These are phyloP conservation scores for Spilarctia lutea DNA, from an alignment of 2,888 invertebrate genomes.

Conservation along the genomic window DNA sequence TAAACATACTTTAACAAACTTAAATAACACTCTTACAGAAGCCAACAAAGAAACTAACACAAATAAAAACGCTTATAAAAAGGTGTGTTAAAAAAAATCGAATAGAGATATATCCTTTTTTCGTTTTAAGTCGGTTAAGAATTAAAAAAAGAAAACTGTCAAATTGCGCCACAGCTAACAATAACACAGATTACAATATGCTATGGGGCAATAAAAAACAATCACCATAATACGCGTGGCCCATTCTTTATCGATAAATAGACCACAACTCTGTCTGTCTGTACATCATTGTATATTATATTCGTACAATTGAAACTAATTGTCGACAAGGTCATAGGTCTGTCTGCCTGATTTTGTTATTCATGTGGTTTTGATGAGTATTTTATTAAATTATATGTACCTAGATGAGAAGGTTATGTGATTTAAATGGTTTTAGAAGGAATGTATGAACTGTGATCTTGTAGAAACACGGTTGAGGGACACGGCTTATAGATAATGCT, in stretches of 20 bases:
- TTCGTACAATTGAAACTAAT: conserved; percentile 23
- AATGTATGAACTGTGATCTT: not conserved
- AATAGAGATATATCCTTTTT: not conserved
- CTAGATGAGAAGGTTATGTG: not conserved
- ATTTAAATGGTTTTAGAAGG: not conserved
- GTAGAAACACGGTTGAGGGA: no score
- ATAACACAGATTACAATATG: not conserved
- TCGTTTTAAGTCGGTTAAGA: not conserved
- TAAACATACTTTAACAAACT: no score
- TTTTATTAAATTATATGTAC: not conserved
- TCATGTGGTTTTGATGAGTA: not conserved
- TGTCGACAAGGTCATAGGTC: conserved; percentile 15
- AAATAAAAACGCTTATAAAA: no score
- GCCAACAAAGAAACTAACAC: no score
- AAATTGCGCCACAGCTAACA: not conserved
- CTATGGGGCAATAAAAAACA: not conserved
- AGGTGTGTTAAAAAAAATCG: no score
- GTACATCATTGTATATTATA: conserved; percentile 11
- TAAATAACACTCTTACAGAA: no score
- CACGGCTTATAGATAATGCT: no score
- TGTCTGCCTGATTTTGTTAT: conserved; percentile 16
- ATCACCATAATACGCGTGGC: not conserved
- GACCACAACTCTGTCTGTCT: conserved; percentile 1
- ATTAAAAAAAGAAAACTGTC: not conserved
- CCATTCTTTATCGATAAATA: conserved; percentile 2